Evolutionary conservation across 2,113 vertebrate genomes (phyloP).

Genomic region (Xyliphius kryptos): DNA sequence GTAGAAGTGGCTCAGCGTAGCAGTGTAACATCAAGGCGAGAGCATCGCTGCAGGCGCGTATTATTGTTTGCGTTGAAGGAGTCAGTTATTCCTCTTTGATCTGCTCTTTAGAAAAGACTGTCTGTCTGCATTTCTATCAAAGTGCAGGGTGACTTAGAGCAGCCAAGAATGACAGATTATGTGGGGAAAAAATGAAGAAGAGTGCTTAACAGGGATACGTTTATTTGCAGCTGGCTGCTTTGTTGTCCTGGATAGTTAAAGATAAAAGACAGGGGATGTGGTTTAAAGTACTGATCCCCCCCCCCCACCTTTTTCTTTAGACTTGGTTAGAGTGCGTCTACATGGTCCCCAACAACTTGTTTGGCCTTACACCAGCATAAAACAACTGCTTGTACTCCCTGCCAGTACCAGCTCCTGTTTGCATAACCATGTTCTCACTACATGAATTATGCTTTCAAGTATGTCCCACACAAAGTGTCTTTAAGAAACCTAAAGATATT

Average conservation of each 20-base stretch:
- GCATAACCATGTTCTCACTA: too few species aligned
- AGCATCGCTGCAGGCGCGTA: slow-evolving; percentile 61
- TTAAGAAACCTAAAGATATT: too few species aligned
- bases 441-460: too few species aligned
- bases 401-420: too few species aligned
- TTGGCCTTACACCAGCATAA: too few species aligned
- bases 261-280: slow-evolving; percentile 42
- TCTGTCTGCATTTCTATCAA: slow-evolving; percentile 64
- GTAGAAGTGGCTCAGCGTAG: slow-evolving; percentile 51
- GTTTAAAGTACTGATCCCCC: slow-evolving; percentile 25
- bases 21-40: slow-evolving; percentile 64
- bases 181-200: slow-evolving; percentile 34
- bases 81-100: slow-evolving; percentile 67
- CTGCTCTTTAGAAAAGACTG: slow-evolving; percentile 67
- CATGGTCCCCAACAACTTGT: too few species aligned
- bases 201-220: slow-evolving; percentile 45
- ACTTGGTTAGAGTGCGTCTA: slow-evolving; percentile 25
- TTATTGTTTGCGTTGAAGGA: slow-evolving; percentile 64
- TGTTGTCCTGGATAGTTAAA: slow-evolving; percentile 41
- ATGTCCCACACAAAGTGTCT: too few species aligned
- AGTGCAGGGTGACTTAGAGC: slow-evolving; percentile 56
- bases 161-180: slow-evolving; percentile 58
- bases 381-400: too few species aligned
- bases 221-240: slow-evolving; percentile 31
- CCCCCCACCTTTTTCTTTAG: slow-evolving; percentile 23